Conservation (phyloP, 2,888 invertebrate genomes). For the Rhabditoides inermis region DNA sequence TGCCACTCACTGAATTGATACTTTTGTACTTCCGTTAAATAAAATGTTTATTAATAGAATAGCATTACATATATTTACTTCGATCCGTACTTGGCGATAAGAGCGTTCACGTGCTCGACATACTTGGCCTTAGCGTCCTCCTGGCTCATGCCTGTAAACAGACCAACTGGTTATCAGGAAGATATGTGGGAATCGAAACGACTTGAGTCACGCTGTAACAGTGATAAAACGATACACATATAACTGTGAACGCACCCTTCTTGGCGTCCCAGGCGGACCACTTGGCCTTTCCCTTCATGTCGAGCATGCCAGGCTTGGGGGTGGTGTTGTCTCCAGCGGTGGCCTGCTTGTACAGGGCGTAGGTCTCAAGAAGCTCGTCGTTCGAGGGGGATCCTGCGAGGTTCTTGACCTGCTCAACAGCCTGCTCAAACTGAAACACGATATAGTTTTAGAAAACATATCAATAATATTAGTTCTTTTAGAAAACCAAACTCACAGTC, state of each 20-base stretch:
- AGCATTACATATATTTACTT: too few relatives aligned
- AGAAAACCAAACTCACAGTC: too few relatives aligned
- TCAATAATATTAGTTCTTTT: too few relatives aligned
- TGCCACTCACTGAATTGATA: too few relatives aligned
- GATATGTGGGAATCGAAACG: too few relatives aligned
- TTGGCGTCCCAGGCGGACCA: not conserved
- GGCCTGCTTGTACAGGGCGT: slow-evolving; percentile 35
- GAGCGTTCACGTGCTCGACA: slow-evolving; percentile 9
- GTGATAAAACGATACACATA: too few relatives aligned
- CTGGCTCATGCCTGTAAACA: slow-evolving; percentile 7
- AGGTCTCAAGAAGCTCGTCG: slow-evolving; percentile 58
- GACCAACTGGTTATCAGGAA: too few relatives aligned
- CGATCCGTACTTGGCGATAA: slow-evolving; percentile 13
- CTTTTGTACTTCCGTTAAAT: too few relatives aligned
- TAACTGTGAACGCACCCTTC: not conserved
- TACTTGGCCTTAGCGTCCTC: slow-evolving; percentile 13
- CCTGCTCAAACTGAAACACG: slow-evolving; percentile 15
- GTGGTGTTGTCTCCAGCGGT: slow-evolving; percentile 11
- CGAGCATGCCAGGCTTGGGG: slow-evolving; percentile 1
- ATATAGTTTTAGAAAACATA: too few relatives aligned
- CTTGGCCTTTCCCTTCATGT: slow-evolving; percentile 1
- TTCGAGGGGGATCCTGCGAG: slow-evolving; percentile 69
- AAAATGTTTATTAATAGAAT: too few relatives aligned
- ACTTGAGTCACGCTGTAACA: too few relatives aligned
- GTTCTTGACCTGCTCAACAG: slow-evolving; percentile 33